Conservation (phyloP, 2,113 vertebrate genomes). For the Zootoca vivipara region DNA sequence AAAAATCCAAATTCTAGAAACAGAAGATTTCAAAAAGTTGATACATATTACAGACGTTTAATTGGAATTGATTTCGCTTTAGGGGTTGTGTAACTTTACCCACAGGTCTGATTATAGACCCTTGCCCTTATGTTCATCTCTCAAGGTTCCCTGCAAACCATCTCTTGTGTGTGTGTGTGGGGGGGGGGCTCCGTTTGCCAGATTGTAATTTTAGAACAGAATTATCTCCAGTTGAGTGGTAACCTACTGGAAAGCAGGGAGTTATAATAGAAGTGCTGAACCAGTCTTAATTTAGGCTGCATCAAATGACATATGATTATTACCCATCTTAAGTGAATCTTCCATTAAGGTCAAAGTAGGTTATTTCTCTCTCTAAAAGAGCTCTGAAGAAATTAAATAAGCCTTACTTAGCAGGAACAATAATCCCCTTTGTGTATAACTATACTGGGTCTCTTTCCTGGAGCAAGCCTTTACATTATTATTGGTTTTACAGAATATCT, state of each 20-base stretch:
- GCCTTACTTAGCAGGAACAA: neutral
- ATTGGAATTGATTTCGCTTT: neutral
- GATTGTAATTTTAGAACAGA: neutral
- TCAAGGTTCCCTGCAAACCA: neutral
- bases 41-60: neutral
- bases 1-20: neutral
- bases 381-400: constrained; percentile 25
- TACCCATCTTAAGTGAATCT: neutral
- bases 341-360: neutral
- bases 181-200: neutral
- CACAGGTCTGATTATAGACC: neutral
- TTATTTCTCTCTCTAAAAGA: neutral
- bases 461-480: constrained; percentile 26
- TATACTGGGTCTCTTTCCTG: neutral
- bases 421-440: constrained; percentile 7
- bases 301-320: neutral
- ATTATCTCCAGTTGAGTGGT: neutral
- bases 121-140: neutral
- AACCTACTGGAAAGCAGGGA: neutral
- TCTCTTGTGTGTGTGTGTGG: neutral
- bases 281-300: neutral
- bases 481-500: constrained; percentile 31
- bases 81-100: neutral
- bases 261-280: neutral
- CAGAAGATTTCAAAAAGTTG: neutral